These are phyloP conservation scores for Cataglyphis livida DNA, from an alignment of 2,888 invertebrate genomes.

Conservation along the genomic window DNA sequence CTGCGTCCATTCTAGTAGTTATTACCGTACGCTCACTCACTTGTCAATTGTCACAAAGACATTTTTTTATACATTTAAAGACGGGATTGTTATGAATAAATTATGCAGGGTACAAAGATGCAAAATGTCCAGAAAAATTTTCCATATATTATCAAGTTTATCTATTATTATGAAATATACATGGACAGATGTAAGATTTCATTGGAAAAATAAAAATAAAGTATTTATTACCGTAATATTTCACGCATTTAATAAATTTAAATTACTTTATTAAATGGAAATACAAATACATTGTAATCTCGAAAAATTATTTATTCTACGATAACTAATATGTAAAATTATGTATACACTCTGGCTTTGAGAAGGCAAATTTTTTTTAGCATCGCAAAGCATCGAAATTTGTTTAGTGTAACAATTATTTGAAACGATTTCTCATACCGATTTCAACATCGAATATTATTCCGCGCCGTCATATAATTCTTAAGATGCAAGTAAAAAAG, in stretches of 20 bases:
- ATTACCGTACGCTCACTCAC: background rate
- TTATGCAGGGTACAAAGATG: background rate
- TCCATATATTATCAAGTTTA: background rate
- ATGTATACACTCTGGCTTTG: background rate
- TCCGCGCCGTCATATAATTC: background rate
- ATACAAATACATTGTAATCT: background rate
- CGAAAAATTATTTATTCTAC: background rate
- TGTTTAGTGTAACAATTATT: background rate
- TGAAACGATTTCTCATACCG: background rate
- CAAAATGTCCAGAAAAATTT: background rate
- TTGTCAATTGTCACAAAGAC: background rate
- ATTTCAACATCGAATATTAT: conserved; percentile 1
- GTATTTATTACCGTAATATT: background rate
- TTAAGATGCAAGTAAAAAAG: background rate
- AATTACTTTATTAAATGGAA: background rate
- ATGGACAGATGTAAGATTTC: background rate
- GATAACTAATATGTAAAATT: background rate
- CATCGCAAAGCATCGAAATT: background rate
- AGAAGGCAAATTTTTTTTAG: background rate
- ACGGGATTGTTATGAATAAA: conserved; percentile 10
- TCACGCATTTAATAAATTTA: background rate
- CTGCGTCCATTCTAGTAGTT: conserved; percentile 9
- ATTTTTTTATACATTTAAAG: background rate
- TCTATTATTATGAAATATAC: background rate
- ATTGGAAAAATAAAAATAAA: background rate